phyloP scores from a whole-genome alignment of 2,797 vertebrate genomes.

The Pipistrellus kuhlii region DNA sequence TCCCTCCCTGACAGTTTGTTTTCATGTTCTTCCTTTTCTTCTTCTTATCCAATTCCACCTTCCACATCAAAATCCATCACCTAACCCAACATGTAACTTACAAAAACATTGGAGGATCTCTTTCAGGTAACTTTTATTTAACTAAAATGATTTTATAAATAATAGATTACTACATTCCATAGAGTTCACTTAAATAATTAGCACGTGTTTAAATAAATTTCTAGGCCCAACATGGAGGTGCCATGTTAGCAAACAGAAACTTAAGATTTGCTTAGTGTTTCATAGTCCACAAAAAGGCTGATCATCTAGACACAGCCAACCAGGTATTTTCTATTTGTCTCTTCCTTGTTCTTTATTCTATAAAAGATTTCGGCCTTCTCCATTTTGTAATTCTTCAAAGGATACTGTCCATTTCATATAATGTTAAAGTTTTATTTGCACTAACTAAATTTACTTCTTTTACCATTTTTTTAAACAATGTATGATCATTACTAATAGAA shows the following conservation, averaged over 20 bases:
- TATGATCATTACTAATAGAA: neutral
- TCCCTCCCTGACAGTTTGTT: neutral
- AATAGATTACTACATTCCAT: neutral
- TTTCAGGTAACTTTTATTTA: conserved; percentile 3
- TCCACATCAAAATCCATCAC: neutral
- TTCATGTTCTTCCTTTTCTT: conserved; percentile 13
- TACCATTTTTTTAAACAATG: neutral
- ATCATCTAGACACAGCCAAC: neutral
- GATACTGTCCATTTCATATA: neutral
- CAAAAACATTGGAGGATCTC: neutral
- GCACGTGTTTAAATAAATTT: neutral
- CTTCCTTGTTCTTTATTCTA: neutral
- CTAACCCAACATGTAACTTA: neutral
- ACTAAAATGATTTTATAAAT: conserved; percentile 30
- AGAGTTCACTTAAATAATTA: conserved; percentile 32
- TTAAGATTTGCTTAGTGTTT: neutral
- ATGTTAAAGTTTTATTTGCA: neutral
- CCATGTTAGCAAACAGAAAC: neutral
- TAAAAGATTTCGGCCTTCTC: neutral
- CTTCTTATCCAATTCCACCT: neutral
- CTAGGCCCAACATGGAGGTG: neutral
- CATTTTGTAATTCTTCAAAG: neutral
- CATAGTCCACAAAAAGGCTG: neutral
- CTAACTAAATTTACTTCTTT: neutral
- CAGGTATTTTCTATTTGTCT: neutral